Conservation (phyloP, 2,113 vertebrate genomes). For the Odobenus rosmarus region DNA sequence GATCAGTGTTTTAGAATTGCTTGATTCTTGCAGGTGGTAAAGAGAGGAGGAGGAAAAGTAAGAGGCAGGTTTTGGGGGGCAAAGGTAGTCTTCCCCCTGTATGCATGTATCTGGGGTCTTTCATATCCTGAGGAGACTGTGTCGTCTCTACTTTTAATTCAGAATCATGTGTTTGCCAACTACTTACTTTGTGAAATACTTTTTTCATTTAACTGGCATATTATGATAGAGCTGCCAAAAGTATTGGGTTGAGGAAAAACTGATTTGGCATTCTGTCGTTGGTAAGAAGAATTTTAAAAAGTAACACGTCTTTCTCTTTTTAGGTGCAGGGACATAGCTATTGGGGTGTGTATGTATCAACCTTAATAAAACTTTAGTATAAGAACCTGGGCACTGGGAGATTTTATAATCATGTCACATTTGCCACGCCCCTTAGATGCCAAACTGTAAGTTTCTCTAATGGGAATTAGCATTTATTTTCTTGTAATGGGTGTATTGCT, state of each 20-base stretch:
- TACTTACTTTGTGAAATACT: slow-evolving; percentile 53
- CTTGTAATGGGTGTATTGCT: not conserved
- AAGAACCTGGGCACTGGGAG: not conserved
- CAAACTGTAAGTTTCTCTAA: not conserved
- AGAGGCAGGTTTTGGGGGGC: not conserved
- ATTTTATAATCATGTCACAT: not conserved
- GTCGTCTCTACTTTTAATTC: slow-evolving; percentile 28
- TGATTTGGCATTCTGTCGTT: slow-evolving; percentile 36
- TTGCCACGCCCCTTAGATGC: not conserved
- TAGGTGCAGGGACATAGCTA: not conserved
- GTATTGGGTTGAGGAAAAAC: slow-evolving; percentile 57
- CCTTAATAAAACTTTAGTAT: not conserved
- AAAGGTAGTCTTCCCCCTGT: not conserved
- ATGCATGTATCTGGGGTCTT: not conserved
- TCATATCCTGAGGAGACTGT: not conserved
- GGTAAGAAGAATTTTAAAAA: slow-evolving; percentile 14
- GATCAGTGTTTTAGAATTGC: slow-evolving; percentile 32
- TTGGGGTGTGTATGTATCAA: not conserved
- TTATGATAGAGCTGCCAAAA: slow-evolving; percentile 5
- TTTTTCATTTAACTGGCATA: slow-evolving; percentile 24
- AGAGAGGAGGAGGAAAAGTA: not conserved
- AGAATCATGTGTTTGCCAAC: not conserved
- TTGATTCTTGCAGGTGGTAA: not conserved
- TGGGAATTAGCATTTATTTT: not conserved
- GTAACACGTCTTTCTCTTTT: not conserved